Evolutionary conservation across 2,113 vertebrate species (phyloP).

Genomic region (Etia nguti): DNA sequence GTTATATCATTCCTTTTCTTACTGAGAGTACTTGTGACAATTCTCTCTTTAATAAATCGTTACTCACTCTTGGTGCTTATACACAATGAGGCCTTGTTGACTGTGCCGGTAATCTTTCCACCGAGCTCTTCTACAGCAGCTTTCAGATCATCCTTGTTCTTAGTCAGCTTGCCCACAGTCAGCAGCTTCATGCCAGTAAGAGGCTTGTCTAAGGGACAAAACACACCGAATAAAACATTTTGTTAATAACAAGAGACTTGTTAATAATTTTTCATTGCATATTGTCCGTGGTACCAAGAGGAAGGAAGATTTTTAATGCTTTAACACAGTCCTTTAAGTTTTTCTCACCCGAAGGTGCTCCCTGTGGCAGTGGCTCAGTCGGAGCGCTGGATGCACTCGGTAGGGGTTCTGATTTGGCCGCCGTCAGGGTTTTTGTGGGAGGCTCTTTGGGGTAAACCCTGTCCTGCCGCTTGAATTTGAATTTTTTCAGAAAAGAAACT

Average conservation of each 20-base stretch:
- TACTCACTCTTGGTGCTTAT: slow-evolving; percentile 89
- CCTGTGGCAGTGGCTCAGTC: slow-evolving; percentile 30
- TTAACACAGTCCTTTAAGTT: not conserved
- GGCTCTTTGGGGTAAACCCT: slow-evolving; percentile 79
- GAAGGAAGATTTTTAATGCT: not conserved
- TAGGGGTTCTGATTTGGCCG: slow-evolving; percentile 28
- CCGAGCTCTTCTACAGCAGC: slow-evolving; percentile 82
- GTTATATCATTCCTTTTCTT: not conserved
- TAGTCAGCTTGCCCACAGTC: slow-evolving; percentile 83
- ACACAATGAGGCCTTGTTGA: slow-evolving; percentile 85
- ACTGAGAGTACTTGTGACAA: not conserved
- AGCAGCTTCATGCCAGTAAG: slow-evolving; percentile 87
- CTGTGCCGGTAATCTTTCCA: slow-evolving; percentile 82
- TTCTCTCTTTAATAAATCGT: not conserved
- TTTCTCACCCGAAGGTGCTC: slow-evolving; percentile 72
- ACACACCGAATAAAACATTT: not conserved
- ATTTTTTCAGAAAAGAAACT: slow-evolving; percentile 90
- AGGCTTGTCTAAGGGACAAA: slow-evolving; percentile 79
- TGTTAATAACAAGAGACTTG: not conserved
- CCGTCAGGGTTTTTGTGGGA: not conserved
- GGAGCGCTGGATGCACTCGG: slow-evolving; percentile 55
- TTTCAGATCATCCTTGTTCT: slow-evolving; percentile 93
- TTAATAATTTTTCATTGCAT: not conserved
- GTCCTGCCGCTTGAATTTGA: slow-evolving; percentile 89
- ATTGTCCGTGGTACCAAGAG: not conserved